Conservation (phyloP, 2,113 vertebrate species). For the Microtus montanus region DNA sequence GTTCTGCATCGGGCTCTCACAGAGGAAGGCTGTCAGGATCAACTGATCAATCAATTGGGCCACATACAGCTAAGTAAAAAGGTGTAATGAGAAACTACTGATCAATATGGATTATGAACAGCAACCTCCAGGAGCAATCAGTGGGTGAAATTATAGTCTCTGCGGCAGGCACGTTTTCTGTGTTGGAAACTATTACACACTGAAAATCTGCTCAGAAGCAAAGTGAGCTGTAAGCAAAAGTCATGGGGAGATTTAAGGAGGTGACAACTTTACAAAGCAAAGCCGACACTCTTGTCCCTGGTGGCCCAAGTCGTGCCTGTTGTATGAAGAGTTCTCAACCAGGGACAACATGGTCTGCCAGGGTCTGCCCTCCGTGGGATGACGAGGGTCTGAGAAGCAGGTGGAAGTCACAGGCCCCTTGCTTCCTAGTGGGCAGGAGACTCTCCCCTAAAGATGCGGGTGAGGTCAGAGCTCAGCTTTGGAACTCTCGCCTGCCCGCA, state of each 20-base stretch:
- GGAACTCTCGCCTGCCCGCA: neutral
- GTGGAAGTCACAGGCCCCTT: too few relatives aligned
- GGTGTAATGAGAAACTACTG: neutral
- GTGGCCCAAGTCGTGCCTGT: neutral
- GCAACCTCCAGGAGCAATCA: neutral
- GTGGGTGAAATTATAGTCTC: neutral
- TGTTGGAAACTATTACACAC: neutral
- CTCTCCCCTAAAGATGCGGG: neutral
- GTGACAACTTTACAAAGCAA: neutral
- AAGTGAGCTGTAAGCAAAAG: neutral
- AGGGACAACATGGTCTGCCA: too few relatives aligned
- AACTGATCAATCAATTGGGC: neutral
- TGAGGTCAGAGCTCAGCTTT: neutral
- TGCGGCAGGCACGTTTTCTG: neutral
- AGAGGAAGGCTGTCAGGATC: neutral
- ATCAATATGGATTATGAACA: neutral
- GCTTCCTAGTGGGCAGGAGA: neutral
- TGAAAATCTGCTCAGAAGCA: neutral
- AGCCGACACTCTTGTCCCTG: neutral
- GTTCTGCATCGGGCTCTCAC: neutral
- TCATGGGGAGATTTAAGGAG: neutral
- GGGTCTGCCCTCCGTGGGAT: neutral
- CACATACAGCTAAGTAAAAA: neutral
- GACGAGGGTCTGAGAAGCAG: neutral
- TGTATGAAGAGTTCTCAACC: neutral